A percentile compares a stretch with the other conserved stretches of the same genome.
These are phyloP conservation scores for Fragariocoptes setiger DNA, from an alignment of 1,140 invertebrate species.

Conservation along the genomic window DNA sequence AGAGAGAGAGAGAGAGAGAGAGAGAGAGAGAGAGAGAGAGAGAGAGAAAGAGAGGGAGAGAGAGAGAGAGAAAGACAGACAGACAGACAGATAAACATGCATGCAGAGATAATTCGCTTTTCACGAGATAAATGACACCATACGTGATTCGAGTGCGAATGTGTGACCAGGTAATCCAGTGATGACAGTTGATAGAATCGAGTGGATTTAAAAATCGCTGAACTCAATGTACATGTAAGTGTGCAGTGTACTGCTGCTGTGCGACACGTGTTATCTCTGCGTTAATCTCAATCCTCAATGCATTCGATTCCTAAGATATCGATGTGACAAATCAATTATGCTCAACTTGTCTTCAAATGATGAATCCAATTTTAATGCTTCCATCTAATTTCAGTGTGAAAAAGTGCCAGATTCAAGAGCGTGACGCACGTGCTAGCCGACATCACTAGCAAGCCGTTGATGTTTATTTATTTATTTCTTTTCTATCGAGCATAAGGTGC, in stretches of 20 bases:
- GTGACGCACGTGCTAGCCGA: too few species aligned
- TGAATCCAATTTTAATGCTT: too few species aligned
- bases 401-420: too few species aligned
- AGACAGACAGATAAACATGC: neutral
- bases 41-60: conserved; percentile 15
- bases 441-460: too few species aligned
- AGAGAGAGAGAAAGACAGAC: conserved; percentile 10
- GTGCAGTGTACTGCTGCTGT: neutral
- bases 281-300: too few species aligned
- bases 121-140: neutral
- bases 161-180: neutral
- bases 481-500: too few species aligned
- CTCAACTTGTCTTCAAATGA: too few species aligned
- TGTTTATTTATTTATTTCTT: too few species aligned
- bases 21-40: conserved; percentile 12
- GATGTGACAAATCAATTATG: too few species aligned
- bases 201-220: neutral
- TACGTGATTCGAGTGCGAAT: neutral
- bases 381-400: too few species aligned
- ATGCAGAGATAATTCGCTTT: neutral
- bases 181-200: neutral
- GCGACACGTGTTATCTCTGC: too few species aligned
- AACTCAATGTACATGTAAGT: neutral
- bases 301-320: too few species aligned
- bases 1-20: conserved; percentile 16